Percentiles rank a stretch among this genome's conserved stretches.
Conservation (phyloP, 2,888 invertebrate genomes). For the Conistra vaccinii region DNA sequence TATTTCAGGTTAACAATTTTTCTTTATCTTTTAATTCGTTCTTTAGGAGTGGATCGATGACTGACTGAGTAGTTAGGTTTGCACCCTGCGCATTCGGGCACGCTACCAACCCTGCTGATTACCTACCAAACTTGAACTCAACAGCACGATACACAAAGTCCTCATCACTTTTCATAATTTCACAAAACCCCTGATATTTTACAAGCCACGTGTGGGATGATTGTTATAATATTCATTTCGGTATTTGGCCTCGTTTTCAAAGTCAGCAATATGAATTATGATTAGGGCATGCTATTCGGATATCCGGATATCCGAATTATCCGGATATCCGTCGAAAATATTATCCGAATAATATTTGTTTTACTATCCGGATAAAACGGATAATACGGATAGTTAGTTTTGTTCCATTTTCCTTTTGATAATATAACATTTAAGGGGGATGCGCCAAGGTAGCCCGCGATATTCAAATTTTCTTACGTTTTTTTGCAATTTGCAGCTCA, state of each 20-base stretch:
- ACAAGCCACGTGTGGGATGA: neutral
- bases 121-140: neutral
- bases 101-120: neutral
- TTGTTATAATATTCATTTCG: neutral
- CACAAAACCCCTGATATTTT: neutral
- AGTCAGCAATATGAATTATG: slow-evolving; percentile 10
- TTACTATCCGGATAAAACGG: too few relatives aligned
- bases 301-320: too few relatives aligned
- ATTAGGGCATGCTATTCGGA: too few relatives aligned
- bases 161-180: neutral
- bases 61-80: neutral
- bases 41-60: neutral
- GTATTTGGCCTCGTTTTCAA: slow-evolving; percentile 5
- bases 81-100: neutral
- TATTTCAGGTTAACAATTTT: neutral
- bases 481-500: too few relatives aligned
- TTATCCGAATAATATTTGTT: too few relatives aligned
- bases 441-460: too few relatives aligned
- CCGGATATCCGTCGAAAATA: too few relatives aligned
- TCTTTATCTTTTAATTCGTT: neutral
- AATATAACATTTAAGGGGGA: too few relatives aligned
- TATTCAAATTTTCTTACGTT: too few relatives aligned
- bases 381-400: too few relatives aligned
- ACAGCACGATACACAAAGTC: neutral
- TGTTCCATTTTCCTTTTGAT: too few relatives aligned